Conservation (phyloP, 2,888 invertebrate species). For the Nemurella pictetii region DNA sequence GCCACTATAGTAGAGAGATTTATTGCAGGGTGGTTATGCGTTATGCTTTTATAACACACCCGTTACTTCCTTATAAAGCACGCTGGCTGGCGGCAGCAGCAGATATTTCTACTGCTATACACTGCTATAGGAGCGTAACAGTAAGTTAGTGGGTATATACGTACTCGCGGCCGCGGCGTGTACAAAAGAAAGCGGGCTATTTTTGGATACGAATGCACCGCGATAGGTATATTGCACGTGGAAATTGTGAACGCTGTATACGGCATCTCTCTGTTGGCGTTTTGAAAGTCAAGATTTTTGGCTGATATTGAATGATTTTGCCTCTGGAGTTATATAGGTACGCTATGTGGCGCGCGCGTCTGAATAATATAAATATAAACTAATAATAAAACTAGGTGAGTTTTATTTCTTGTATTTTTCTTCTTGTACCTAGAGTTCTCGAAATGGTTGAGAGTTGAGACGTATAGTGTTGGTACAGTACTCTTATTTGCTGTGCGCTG, state of each 20-base stretch:
- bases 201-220: background rate
- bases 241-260: no score
- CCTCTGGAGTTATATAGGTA: no score
- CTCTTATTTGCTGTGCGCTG: background rate
- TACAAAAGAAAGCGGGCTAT: background rate
- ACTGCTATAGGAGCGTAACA: background rate
- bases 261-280: background rate
- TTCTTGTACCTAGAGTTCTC: background rate
- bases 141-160: background rate
- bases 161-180: background rate
- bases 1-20: background rate
- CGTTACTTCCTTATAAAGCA: slow-evolving; percentile 12
- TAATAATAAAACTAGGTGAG: background rate
- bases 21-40: slow-evolving; percentile 26
- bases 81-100: background rate
- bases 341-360: background rate
- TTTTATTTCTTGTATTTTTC: background rate
- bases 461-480: background rate
- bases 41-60: slow-evolving; percentile 25
- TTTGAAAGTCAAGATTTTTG: background rate
- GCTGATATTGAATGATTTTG: background rate
- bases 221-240: background rate
- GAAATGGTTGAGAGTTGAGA: background rate
- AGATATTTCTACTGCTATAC: background rate
- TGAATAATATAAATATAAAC: background rate